These are phyloP conservation scores for Chaetodon trifascialis DNA, from an alignment of 2,113 vertebrate genomes.

Conservation along the genomic window DNA sequence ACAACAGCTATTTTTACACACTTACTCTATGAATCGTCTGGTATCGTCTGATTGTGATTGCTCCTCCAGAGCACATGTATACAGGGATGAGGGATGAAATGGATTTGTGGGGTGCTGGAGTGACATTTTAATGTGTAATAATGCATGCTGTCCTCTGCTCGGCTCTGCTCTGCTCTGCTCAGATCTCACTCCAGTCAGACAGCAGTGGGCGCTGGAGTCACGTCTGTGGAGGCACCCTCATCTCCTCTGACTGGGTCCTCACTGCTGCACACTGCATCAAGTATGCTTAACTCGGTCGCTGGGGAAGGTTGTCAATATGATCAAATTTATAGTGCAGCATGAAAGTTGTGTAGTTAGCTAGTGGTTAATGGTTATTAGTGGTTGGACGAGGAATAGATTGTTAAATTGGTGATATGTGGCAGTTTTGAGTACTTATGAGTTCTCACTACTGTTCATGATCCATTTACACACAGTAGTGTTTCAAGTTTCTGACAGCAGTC, in stretches of 20 bases:
- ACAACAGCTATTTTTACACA: neutral
- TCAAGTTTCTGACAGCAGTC: neutral
- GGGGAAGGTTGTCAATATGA: neutral
- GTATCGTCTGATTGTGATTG: neutral
- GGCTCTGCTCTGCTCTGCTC: neutral
- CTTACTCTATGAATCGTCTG: neutral
- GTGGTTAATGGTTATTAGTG: no score
- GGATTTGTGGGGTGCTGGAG: neutral
- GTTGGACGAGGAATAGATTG: no score
- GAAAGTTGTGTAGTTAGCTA: no score
- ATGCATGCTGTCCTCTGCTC: neutral
- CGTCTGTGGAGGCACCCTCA: slow-evolving; percentile 87
- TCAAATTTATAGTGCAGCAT: neutral
- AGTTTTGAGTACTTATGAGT: no score
- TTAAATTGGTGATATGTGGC: no score
- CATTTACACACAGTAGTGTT: neutral
- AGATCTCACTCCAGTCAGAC: slow-evolving; percentile 89
- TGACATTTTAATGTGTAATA: neutral
- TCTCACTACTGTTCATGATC: neutral
- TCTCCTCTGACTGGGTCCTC: slow-evolving; percentile 84
- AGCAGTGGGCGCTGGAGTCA: slow-evolving; percentile 78
- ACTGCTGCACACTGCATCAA: slow-evolving; percentile 91
- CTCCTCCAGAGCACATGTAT: no score
- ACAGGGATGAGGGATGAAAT: neutral
- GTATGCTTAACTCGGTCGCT: slow-evolving; percentile 66